Evolutionary conservation across 53 echinoderm and acorn worm species (phyloP), one percentile per base, ranked within the genome.

Genomic region (Mesocentrotus franciscanus): DNA sequence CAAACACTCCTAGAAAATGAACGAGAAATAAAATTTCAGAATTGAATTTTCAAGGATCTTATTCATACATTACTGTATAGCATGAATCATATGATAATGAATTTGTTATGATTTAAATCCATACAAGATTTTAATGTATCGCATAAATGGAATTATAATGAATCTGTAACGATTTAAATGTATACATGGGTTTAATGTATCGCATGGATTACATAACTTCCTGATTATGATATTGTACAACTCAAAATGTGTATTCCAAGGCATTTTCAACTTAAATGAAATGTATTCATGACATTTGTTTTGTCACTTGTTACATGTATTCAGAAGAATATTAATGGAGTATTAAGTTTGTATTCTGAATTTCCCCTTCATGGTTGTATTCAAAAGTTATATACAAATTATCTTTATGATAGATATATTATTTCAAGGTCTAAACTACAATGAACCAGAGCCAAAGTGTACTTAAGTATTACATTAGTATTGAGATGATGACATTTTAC

Each of bases 241-340:
- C 87, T 87, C 87, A 58, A 58, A n/a, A 87, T 58, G 22, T 87
- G 58, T 87, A 5, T 84, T 84, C 84, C 29, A 22, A 42, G 42
- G 42, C 20, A 7, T n/a, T 9, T 56, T 56, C 10, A 57, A n/a
- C 58, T n/a, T 27, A 26, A 87, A 58, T 87, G 27, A 87, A n/a
- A 58, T 87, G 87, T 87, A 87, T 87, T 87, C 87, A 87, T 87
- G 27, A 56, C 6, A 42, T 42, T 20, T 15, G 2, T 18, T 49
- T 84, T 49, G 14, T 22, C 35, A 84, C 17, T 55, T 22, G 14
- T 42, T 36, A 84, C 17, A n/a, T 36, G 15, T 49, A 84, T 84
- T 84, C 84, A 84, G 15, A 11, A 42, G 49, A 49, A 18, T 36
- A 84, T 26, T 27, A 26, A 75, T 3, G 49, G 14, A 8, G 9